Percentiles rank a stretch among this genome's conserved stretches.
Conservation (phyloP, 53 echinoderm and acorn worm species). For the Echinarachnius parma region DNA sequence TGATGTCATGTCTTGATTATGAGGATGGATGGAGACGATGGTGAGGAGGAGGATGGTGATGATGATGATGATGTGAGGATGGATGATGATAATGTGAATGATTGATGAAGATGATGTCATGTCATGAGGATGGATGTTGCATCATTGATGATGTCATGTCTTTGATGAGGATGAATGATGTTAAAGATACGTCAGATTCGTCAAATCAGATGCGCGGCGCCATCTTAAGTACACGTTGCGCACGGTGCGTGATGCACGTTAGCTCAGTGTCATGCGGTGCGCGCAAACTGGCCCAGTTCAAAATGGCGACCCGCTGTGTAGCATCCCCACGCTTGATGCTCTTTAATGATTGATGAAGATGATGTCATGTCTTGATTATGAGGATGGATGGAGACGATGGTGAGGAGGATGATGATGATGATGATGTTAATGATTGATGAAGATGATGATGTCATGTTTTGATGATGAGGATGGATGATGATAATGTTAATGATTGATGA, state of each 20-base stretch:
- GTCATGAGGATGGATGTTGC: background rate
- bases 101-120: background rate
- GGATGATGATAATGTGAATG: background rate
- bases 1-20: too few relatives aligned
- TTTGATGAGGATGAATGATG: background rate
- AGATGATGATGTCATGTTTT: background rate
- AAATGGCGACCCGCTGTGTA: too few relatives aligned
- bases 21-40: background rate
- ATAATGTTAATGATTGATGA: too few relatives aligned
- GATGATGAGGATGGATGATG: background rate
- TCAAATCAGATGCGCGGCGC: too few relatives aligned
- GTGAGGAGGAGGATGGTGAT: background rate
- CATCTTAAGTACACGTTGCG: too few relatives aligned
- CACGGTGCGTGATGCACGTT: too few relatives aligned
- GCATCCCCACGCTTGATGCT: too few relatives aligned
- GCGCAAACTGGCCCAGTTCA: too few relatives aligned
- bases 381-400: background rate
- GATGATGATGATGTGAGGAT: background rate
- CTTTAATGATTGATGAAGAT: too few relatives aligned
- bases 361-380: background rate
- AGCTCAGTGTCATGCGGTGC: too few relatives aligned
- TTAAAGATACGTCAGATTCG: background rate
- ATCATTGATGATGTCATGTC: background rate
- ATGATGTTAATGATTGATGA: slow-evolving; percentile 1
- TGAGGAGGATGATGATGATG: slow-evolving; percentile 3